phyloP scores from a whole-genome alignment of 2,888 invertebrate genomes.

The Deilephila porcellus region DNA sequence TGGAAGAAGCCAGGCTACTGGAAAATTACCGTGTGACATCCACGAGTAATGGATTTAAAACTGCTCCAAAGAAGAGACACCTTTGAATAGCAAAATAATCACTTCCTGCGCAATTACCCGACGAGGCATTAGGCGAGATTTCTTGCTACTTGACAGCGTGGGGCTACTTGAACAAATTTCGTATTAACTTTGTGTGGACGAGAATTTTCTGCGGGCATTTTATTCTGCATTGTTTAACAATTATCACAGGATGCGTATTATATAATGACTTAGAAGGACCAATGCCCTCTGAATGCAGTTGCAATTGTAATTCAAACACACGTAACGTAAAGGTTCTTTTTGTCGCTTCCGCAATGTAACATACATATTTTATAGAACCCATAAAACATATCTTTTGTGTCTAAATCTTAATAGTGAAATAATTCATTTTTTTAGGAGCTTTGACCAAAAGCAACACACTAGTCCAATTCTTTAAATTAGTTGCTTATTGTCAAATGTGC shows the following conservation, averaged over 20 bases:
- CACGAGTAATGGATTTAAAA: constrained; percentile 81
- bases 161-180: constrained; percentile 46
- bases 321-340: neutral
- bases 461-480: no score
- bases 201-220: constrained; percentile 24
- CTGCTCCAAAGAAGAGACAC: constrained; percentile 66
- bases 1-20: constrained; percentile 67
- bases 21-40: constrained; percentile 83
- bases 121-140: constrained; percentile 55
- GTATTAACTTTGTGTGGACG: constrained; percentile 21
- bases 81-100: constrained; percentile 77
- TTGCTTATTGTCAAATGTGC: no score
- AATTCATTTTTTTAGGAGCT: no score
- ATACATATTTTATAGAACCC: no score
- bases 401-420: no score
- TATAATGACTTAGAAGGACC: neutral
- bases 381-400: no score
- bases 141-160: constrained; percentile 48
- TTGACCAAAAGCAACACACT: no score
- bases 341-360: neutral
- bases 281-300: neutral
- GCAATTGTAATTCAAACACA: neutral
- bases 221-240: constrained; percentile 32
- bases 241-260: constrained; percentile 14
- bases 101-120: constrained; percentile 72